A percentile compares a stretch with the other conserved stretches of the same genome.
Evolutionary conservation across 1,140 invertebrate genomes (phyloP).

Genomic region (Acyrthosiphon pisum): DNA sequence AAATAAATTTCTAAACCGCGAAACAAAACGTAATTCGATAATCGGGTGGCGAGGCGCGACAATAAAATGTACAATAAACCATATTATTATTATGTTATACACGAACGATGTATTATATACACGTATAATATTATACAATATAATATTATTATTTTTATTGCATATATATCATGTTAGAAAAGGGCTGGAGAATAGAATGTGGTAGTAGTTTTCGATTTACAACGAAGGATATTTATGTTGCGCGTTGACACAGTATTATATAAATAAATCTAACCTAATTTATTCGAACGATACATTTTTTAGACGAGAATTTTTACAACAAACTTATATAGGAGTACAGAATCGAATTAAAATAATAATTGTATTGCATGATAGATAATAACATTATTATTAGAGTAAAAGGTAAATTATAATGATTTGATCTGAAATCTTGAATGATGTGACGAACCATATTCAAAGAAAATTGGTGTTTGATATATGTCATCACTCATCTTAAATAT

Average conservation of each 20-base stretch:
- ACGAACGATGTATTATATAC: not conserved
- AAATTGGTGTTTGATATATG: not conserved
- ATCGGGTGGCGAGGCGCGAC: not conserved
- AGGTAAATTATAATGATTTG: not conserved
- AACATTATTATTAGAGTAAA: not conserved
- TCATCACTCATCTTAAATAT: not conserved
- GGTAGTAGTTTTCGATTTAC: not conserved
- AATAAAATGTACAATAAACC: not conserved
- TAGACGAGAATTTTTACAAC: not conserved
- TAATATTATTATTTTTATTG: slow-evolving; percentile 6
- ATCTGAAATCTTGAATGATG: not conserved
- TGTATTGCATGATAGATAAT: not conserved
- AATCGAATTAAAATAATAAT: not conserved
- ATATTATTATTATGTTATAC: slow-evolving; percentile 11
- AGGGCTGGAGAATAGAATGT: not conserved
- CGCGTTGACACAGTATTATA: not conserved
- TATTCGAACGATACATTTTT: not conserved
- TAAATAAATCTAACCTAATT: slow-evolving; percentile 8
- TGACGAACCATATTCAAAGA: not conserved
- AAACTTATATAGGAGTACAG: not conserved
- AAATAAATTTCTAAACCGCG: not conserved
- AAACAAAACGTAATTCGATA: not conserved
- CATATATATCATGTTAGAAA: not conserved
- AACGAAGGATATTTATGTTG: not conserved
- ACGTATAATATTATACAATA: not conserved